These are phyloP conservation scores for Calephelis nemesis DNA, from an alignment of 1,140 invertebrate species.

Conservation along the genomic window DNA sequence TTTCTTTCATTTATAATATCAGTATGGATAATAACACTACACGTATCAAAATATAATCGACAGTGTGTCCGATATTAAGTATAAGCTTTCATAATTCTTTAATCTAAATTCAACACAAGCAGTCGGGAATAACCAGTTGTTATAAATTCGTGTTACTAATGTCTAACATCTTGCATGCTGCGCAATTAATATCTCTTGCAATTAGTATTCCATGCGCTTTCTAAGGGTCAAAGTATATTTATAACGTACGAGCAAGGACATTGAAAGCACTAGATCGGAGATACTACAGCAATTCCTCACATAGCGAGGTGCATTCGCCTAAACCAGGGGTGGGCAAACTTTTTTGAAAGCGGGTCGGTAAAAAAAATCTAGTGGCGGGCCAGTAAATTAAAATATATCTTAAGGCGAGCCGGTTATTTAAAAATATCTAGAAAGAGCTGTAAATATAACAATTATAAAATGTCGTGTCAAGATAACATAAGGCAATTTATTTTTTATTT, in stretches of 20 bases:
- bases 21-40: not conserved
- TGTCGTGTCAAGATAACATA: too few relatives aligned
- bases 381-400: too few relatives aligned
- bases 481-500: too few relatives aligned
- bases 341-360: too few relatives aligned
- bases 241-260: conserved; percentile 52
- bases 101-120: not conserved
- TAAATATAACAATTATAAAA: too few relatives aligned
- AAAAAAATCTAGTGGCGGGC: too few relatives aligned
- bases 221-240: conserved; percentile 39
- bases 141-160: conserved; percentile 8
- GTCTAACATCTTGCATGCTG: conserved; percentile 5
- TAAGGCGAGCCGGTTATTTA: too few relatives aligned
- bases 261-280: conserved; percentile 56
- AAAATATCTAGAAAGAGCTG: too few relatives aligned
- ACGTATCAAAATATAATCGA: not conserved
- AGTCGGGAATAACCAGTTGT: conserved; percentile 6
- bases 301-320: conserved; percentile 45
- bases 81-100: not conserved
- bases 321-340: conserved; percentile 15
- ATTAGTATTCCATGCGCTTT: conserved; percentile 31
- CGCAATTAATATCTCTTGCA: conserved; percentile 9
- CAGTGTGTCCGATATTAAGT: not conserved
- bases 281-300: conserved; percentile 50
- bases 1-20: too few relatives aligned